These are phyloP conservation scores for Pararge aegeria DNA, from an alignment of 1,140 invertebrate genomes.

Conservation along the genomic window DNA sequence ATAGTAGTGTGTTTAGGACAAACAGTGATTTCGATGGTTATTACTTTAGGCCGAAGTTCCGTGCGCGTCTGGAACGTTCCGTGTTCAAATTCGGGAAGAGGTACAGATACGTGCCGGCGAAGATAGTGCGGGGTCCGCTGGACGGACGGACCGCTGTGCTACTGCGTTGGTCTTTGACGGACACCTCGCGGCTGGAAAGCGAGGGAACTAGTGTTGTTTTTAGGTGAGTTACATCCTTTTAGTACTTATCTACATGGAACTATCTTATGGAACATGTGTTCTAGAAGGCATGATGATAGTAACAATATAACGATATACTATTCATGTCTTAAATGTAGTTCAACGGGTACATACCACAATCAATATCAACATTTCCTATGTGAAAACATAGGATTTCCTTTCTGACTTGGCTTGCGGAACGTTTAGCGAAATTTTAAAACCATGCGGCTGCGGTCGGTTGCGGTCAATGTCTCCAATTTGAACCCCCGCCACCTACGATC, in stretches of 20 bases:
- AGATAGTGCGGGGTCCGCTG: constrained; percentile 58
- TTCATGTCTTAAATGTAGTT: too few species aligned
- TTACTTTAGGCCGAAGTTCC: constrained; percentile 60
- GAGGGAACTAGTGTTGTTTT: constrained; percentile 68
- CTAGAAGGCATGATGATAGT: too few species aligned
- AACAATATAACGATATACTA: too few species aligned
- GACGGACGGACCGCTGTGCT: constrained; percentile 43
- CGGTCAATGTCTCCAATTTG: too few species aligned
- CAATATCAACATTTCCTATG: too few species aligned
- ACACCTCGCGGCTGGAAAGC: constrained; percentile 50
- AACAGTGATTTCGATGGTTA: constrained; percentile 45
- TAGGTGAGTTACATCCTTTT: constrained; percentile 55
- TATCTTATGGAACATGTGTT: background rate
- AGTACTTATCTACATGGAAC: background rate
- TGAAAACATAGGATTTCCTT: too few species aligned
- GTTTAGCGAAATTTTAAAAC: too few species aligned
- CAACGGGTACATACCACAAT: too few species aligned
- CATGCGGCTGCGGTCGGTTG: too few species aligned
- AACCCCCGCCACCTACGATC: too few species aligned
- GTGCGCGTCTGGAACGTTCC: constrained; percentile 45
- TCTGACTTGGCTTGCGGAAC: too few species aligned
- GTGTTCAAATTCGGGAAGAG: constrained; percentile 35
- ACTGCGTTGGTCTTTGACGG: constrained; percentile 60
- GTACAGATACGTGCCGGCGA: constrained; percentile 52
- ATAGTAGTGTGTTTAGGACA: constrained; percentile 41